These are phyloP conservation scores for Nomada lathburiana DNA, from an alignment of 2,888 invertebrate species.

Conservation along the genomic window DNA sequence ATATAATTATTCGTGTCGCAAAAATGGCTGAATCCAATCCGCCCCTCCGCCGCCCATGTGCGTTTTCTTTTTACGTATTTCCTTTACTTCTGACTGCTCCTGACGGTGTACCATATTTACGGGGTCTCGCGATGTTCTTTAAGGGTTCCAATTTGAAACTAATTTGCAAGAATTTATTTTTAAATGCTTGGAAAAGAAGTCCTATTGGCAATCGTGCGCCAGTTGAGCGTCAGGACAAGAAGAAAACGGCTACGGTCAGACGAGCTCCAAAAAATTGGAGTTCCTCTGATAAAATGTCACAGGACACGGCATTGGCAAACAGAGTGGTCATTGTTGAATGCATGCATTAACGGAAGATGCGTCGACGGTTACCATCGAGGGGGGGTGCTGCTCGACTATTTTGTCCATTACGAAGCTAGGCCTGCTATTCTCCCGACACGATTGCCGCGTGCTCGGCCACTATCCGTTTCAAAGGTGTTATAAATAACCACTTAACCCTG, in stretches of 20 bases:
- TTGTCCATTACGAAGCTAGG: constrained; percentile 48
- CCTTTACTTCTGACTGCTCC: background rate
- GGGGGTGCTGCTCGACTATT: constrained; percentile 38
- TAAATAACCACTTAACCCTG: constrained; percentile 69
- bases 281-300: too few species aligned
- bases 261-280: too few species aligned
- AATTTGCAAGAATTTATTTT: background rate
- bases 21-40: constrained; percentile 63
- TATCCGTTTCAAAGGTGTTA: constrained; percentile 72
- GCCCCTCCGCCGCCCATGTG: constrained; percentile 13
- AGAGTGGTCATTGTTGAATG: background rate
- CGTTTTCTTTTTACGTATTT: constrained; percentile 16
- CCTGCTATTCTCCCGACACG: constrained; percentile 39
- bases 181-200: background rate
- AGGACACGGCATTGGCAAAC: too few species aligned
- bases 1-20: constrained; percentile 71
- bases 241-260: too few species aligned
- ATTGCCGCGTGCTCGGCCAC: constrained; percentile 54
- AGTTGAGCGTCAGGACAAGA: too few species aligned
- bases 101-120: background rate
- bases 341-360: constrained; percentile 12
- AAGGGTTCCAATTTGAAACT: background rate
- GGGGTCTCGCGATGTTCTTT: background rate
- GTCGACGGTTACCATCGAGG: constrained; percentile 31
- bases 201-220: too few species aligned